Percentiles rank a stretch among this genome's conserved stretches.
Conservation (phyloP, 2,113 vertebrate genomes). For the Rostratula benghalensis region DNA sequence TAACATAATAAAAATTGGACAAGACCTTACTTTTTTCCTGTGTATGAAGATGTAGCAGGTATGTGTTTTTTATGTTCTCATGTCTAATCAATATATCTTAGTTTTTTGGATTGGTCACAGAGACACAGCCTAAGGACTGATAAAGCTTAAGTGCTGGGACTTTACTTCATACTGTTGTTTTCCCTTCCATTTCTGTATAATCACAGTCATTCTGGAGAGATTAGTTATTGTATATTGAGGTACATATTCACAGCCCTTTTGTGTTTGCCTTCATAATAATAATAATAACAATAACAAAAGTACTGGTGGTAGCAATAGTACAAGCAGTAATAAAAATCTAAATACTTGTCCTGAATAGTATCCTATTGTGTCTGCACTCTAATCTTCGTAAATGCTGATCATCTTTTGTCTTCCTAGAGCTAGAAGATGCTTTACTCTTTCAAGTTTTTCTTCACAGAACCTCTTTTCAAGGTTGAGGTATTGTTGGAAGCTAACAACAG, state of each 20-base stretch:
- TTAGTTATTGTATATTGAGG: conserved; percentile 5
- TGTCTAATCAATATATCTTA: conserved; percentile 28
- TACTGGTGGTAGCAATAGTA: conserved; percentile 4
- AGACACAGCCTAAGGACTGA: conserved; percentile 3
- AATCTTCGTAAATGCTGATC: conserved; percentile 39
- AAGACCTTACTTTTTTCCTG: neutral
- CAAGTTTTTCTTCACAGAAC: conserved; percentile 36
- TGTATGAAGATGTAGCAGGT: neutral
- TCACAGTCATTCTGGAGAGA: conserved; percentile 13
- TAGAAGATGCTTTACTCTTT: conserved; percentile 22
- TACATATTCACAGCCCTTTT: conserved; percentile 42
- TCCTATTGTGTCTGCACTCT: neutral
- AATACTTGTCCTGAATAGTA: conserved; percentile 21
- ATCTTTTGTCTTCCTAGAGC: conserved; percentile 51
- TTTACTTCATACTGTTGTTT: conserved; percentile 6
- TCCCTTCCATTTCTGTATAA: conserved; percentile 14
- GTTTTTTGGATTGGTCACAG: neutral
- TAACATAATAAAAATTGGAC: conserved; percentile 15
- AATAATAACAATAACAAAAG: conserved; percentile 2
- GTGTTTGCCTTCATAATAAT: conserved; percentile 10
- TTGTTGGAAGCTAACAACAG: conserved; percentile 37
- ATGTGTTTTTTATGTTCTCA: neutral
- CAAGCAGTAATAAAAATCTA: conserved; percentile 30
- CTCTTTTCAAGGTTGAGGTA: conserved; percentile 33
- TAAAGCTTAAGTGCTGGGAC: conserved; percentile 16